Evolutionary conservation across 35 echinoderm and acorn worm species (phyloP).

Genomic region (Apostichopus japonicus): DNA sequence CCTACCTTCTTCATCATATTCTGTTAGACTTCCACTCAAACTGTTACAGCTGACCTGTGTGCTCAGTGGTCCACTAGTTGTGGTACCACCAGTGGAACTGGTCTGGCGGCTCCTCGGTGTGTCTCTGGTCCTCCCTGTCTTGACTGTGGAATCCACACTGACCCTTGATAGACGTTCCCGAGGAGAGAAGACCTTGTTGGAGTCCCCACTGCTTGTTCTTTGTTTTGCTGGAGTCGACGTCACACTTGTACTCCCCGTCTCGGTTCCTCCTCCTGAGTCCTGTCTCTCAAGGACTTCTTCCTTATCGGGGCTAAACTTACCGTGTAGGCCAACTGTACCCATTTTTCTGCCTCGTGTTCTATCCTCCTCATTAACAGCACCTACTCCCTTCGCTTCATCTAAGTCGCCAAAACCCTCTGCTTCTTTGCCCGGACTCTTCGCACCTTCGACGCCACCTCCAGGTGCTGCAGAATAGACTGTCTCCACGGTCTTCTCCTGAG

Average conservation of each 20-base stretch:
- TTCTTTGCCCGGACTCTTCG: background rate
- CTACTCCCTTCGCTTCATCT: background rate
- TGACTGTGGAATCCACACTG: background rate
- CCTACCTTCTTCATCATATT: slow-evolving; percentile 93
- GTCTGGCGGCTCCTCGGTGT: slow-evolving; percentile 50
- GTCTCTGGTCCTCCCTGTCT: background rate
- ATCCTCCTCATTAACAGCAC: background rate
- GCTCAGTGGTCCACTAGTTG: slow-evolving; percentile 83
- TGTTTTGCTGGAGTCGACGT: slow-evolving; percentile 11
- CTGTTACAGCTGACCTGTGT: slow-evolving; percentile 86
- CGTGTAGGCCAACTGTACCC: background rate
- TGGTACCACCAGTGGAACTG: slow-evolving; percentile 48
- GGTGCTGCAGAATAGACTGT: background rate
- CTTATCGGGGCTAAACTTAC: background rate
- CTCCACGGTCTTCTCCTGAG: slow-evolving; percentile 5
- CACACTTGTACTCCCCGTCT: background rate
- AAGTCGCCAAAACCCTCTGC: background rate
- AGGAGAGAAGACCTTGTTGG: slow-evolving; percentile 30
- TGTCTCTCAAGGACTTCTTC: background rate
- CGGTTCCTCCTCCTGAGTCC: background rate
- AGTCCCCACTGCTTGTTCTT: slow-evolving; percentile 14
- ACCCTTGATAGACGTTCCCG: background rate
- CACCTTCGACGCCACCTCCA: background rate
- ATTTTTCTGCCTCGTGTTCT: background rate
- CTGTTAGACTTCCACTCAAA: slow-evolving; percentile 75